Percentiles rank a stretch among this genome's conserved stretches.
These are phyloP conservation scores for Megathymus violae DNA, from an alignment of 1,140 invertebrate species.

Conservation along the genomic window DNA sequence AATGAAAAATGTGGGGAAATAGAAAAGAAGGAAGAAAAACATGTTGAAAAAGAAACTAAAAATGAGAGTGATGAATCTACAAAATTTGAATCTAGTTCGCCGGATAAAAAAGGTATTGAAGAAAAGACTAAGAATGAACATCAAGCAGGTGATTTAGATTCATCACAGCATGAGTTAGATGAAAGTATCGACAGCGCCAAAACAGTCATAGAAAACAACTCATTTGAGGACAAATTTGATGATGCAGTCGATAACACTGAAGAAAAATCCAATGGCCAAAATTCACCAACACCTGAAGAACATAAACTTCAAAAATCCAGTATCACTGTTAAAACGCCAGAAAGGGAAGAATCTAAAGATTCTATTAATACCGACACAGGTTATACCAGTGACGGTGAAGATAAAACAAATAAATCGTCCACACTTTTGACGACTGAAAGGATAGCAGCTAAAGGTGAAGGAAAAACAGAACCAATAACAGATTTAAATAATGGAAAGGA, in stretches of 20 bases:
- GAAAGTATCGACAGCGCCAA: conserved; percentile 63
- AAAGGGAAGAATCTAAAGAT: conserved; percentile 54
- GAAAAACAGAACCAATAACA: background rate
- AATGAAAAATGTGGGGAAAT: background rate
- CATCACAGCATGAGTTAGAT: conserved; percentile 57
- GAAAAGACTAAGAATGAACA: conserved; percentile 25
- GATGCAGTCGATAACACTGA: conserved; percentile 37
- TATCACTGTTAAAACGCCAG: conserved; percentile 42
- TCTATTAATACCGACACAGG: conserved; percentile 50
- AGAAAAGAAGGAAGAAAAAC: conserved; percentile 5
- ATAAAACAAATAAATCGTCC: conserved; percentile 22
- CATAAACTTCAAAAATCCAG: conserved; percentile 43
- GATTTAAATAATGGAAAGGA: conserved; percentile 11
- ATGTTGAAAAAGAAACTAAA: conserved; percentile 1
- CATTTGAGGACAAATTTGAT: conserved; percentile 50
- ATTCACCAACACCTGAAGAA: conserved; percentile 38
- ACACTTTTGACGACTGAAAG: conserved; percentile 9
- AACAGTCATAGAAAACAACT: conserved; percentile 69
- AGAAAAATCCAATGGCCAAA: conserved; percentile 14
- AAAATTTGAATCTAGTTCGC: too few species aligned
- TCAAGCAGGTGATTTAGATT: conserved; percentile 37
- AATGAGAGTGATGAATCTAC: too few species aligned
- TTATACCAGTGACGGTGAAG: conserved; percentile 38
- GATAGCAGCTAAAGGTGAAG: background rate
- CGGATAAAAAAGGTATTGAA: too few species aligned